A percentile compares a stretch with the other conserved stretches of the same genome.
These are phyloP conservation scores for Noctua janthina DNA, from an alignment of 2,888 invertebrate species.

Conservation along the genomic window DNA sequence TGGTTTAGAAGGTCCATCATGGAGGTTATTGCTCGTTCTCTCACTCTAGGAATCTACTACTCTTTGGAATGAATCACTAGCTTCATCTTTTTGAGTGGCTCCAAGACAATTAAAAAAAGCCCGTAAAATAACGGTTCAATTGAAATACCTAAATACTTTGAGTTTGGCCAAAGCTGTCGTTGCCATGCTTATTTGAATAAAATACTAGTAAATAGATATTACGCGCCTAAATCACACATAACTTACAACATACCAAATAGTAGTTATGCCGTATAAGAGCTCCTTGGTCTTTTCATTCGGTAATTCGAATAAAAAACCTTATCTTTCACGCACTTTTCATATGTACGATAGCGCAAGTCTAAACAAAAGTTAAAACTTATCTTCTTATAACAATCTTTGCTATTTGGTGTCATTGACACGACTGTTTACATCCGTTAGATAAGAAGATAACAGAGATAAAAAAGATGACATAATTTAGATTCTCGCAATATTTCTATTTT, in stretches of 20 bases:
- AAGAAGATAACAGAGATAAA: slow-evolving; percentile 14
- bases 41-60: neutral
- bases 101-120: neutral
- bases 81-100: neutral
- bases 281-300: neutral
- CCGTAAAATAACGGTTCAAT: neutral
- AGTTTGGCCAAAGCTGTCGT: neutral
- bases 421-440: slow-evolving; percentile 13
- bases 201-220: neutral
- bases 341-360: neutral
- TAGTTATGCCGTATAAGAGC: neutral
- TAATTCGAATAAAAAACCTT: neutral
- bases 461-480: neutral
- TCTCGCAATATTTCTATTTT: neutral
- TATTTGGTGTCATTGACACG: slow-evolving; percentile 24
- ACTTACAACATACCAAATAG: neutral
- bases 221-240: slow-evolving; percentile 13
- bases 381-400: neutral
- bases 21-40: neutral
- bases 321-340: neutral
- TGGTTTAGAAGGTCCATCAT: neutral
- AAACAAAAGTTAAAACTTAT: slow-evolving; percentile 13
- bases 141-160: neutral
- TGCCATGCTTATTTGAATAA: slow-evolving; percentile 19
- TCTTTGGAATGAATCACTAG: no score